Evolutionary conservation across 2,797 vertebrate species (phyloP), one percentile per base, ranked within the genome.

Genomic region (Lophius americanus): DNA sequence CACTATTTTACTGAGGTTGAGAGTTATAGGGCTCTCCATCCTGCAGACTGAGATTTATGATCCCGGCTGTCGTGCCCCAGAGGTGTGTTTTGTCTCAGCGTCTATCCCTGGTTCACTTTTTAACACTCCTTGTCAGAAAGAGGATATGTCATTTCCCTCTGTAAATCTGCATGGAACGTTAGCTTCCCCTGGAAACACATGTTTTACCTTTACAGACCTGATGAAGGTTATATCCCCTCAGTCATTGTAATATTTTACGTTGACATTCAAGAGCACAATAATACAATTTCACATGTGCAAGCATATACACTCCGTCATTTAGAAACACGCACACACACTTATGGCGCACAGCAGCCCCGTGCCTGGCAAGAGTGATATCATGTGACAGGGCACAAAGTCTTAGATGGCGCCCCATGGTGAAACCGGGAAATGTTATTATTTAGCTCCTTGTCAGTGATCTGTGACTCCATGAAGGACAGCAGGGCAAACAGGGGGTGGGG

Each of bases 381-480:
- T 84, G 83, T 91, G 89, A 90, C 89, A 87, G 78, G 61, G 83
- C 85, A 88, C 76, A 83, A 84, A 87, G 89, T 82, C 71, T 78
- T 53, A 85, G 87, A 85, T 60, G 73, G 86, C 42, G 64, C 79
- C 86, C 78, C 75, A 68, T 75, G 70, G 84, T 75, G 86, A 88
- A 89, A 92, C 90, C 92, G 91, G 92, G 92, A 93, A 93, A 92
- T 89, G 85, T 85, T 87, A 90, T 93, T 92, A 89, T 91, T 92
- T 87, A 86, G 87, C 88, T 91, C 85, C 83, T 89, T 76, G 78
- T 83, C 86, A 85, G 79, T 87, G 85, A 87, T 80, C 81, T 89
- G 85, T 88, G 84, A 90, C 68, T 64, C 69, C 64, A 64, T 88
- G 90, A 90, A 90, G 89, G 89, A 89, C 87, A 46, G 72, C 56